Percentiles rank a stretch among this genome's conserved stretches.
These are phyloP conservation scores for Allacma fusca DNA, from an alignment of 2,888 invertebrate species.

Conservation along the genomic window DNA sequence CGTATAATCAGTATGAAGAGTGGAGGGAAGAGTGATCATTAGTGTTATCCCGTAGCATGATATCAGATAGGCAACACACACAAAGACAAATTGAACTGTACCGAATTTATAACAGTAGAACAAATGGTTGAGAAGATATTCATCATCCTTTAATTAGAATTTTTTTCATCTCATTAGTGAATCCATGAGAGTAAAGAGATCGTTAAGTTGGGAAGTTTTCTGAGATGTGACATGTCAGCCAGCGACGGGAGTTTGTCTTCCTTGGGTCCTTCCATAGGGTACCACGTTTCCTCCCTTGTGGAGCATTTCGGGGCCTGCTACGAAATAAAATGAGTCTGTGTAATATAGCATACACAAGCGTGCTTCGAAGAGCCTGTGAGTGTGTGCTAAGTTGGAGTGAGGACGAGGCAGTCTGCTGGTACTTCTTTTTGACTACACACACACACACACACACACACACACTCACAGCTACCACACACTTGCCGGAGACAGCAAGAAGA, in stretches of 20 bases:
- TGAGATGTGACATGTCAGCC: constrained; percentile 38
- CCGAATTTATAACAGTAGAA: constrained; percentile 49
- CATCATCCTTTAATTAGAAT: constrained; percentile 60
- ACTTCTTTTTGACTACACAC: constrained; percentile 19
- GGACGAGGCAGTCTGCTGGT: neutral
- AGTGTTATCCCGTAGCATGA: constrained; percentile 49
- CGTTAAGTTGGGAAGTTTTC: constrained; percentile 52
- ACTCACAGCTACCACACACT: constrained; percentile 25
- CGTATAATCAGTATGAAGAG: constrained; percentile 27
- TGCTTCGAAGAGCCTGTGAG: neutral
- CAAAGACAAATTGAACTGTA: constrained; percentile 53
- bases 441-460: constrained; percentile 37
- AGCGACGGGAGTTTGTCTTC: constrained; percentile 20
- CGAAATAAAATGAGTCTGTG: constrained; percentile 26
- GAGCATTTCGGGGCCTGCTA: neutral
- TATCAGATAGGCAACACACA: constrained; percentile 51
- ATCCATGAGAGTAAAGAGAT: constrained; percentile 52
- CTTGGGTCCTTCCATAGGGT: constrained; percentile 28
- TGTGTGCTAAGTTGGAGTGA: constrained; percentile 14
- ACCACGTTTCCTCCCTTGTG: constrained; percentile 4
- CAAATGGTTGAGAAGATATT: constrained; percentile 55
- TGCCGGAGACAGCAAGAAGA: constrained; percentile 41
- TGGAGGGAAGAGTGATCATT: constrained; percentile 52
- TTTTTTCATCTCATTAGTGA: constrained; percentile 57
- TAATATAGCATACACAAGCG: constrained; percentile 13